phyloP scores from a whole-genome alignment of 1,140 invertebrate genomes.

The Cryptotermes secundus region DNA sequence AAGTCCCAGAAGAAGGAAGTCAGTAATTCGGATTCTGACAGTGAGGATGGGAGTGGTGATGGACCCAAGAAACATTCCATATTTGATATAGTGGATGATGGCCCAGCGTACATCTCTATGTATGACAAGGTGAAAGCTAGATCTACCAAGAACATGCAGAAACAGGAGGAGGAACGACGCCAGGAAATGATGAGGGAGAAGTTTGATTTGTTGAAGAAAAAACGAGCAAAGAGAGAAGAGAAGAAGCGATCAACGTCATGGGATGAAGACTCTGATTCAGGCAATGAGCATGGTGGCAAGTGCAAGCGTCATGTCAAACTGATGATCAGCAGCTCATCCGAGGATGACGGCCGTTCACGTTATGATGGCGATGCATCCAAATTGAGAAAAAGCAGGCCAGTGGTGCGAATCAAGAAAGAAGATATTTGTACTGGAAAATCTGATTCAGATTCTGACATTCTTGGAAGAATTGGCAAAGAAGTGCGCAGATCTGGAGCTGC shows the following conservation, averaged over 20 bases:
- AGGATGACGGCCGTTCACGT: conserved; percentile 49
- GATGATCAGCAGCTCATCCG: conserved; percentile 56
- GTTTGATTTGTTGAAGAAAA: conserved; percentile 84
- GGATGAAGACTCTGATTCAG: conserved; percentile 76
- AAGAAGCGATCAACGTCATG: conserved; percentile 85
- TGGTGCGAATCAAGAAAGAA: conserved; percentile 32
- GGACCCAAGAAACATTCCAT: conserved; percentile 86
- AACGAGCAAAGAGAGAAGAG: conserved; percentile 77
- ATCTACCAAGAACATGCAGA: conserved; percentile 89
- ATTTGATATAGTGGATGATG: conserved; percentile 87
- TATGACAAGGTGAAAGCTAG: conserved; percentile 97
- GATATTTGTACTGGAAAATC: conserved; percentile 29
- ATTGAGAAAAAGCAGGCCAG: conserved; percentile 23
- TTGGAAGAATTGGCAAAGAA: background rate
- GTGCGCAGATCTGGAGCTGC: background rate
- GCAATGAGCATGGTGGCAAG: conserved; percentile 40
- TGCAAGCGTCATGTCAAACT: conserved; percentile 46
- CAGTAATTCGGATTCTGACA: conserved; percentile 49
- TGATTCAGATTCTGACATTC: conserved; percentile 31
- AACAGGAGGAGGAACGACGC: conserved; percentile 83
- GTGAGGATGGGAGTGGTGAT: conserved; percentile 60
- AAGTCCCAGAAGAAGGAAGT: conserved; percentile 19
- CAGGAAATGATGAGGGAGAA: conserved; percentile 86
- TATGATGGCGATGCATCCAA: conserved; percentile 7
- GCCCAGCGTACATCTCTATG: conserved; percentile 93